A percentile compares a stretch with the other conserved stretches of the same genome.
These are phyloP conservation scores for Xyrichtys novacula DNA, from an alignment of 2,797 vertebrate genomes.

Conservation along the genomic window DNA sequence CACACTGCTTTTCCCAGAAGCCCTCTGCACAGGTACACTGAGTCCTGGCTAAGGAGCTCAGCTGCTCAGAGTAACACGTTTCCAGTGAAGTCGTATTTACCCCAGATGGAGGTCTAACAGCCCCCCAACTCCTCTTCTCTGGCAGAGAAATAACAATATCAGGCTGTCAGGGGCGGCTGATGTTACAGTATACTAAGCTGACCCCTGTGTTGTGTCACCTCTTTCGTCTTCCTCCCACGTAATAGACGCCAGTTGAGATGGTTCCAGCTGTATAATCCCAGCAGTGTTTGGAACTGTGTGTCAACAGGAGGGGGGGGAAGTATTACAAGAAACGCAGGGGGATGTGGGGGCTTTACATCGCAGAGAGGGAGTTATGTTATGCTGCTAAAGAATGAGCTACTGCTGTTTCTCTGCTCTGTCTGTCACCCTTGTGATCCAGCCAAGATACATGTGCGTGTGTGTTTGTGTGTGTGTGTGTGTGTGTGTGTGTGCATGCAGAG, in stretches of 20 bases:
- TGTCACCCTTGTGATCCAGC: conserved; percentile 83
- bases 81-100: conserved; percentile 65
- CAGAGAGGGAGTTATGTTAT: conserved; percentile 79
- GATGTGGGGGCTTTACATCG: conserved; percentile 71
- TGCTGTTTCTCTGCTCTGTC: conserved; percentile 83
- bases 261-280: conserved; percentile 72
- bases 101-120: conserved; percentile 60
- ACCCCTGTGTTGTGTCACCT: conserved; percentile 55
- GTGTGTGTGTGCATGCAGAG: conserved; percentile 55
- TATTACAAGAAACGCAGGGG: conserved; percentile 51
- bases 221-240: conserved; percentile 34
- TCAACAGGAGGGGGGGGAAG: conserved; percentile 78
- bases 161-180: conserved; percentile 34
- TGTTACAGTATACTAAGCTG: conserved; percentile 39
- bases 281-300: conserved; percentile 69
- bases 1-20: conserved; percentile 62
- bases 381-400: conserved; percentile 87
- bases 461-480: conserved; percentile 56
- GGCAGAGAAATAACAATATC: conserved; percentile 61
- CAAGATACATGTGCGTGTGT: conserved; percentile 57
- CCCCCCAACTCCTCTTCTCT: neutral
- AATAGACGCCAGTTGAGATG: conserved; percentile 67
- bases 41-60: conserved; percentile 60
- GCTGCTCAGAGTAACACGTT: conserved; percentile 55
- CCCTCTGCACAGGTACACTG: conserved; percentile 58